Conservation (phyloP, 92 coral and sea anemone genomes). For the Muricea muricata region DNA sequence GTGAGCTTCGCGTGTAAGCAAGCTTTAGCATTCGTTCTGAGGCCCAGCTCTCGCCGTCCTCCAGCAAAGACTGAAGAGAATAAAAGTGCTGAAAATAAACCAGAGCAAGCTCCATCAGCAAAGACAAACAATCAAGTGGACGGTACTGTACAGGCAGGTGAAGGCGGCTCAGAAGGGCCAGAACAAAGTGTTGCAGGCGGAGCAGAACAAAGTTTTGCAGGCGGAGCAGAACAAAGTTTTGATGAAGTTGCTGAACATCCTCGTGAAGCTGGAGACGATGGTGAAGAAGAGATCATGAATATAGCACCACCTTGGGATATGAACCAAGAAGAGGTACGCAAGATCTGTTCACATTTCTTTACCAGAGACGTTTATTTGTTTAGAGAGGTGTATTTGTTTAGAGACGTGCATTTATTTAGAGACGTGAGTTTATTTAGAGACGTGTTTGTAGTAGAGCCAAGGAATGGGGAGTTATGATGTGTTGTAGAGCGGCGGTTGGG, state of each 20-base stretch:
- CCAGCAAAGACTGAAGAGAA: not conserved
- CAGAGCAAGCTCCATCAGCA: not conserved
- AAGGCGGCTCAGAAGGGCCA: not conserved
- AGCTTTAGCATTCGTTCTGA: constrained; percentile 81
- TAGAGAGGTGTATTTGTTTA: too few species aligned
- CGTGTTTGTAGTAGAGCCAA: too few species aligned
- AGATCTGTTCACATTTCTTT: constrained; percentile 40
- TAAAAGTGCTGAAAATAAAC: not conserved
- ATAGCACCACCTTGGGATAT: not conserved
- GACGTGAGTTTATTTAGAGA: too few species aligned
- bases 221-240: constrained; percentile 72
- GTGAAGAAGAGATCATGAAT: constrained; percentile 53
- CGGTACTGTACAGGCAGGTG: not conserved
- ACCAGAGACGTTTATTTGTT: too few species aligned
- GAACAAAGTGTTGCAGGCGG: constrained; percentile 70
- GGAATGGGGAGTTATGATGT: too few species aligned
- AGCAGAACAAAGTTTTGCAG: too few species aligned
- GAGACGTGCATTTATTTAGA: too few species aligned
- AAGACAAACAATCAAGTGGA: not conserved
- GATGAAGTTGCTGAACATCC: constrained; percentile 78
- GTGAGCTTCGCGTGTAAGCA: constrained; percentile 97
- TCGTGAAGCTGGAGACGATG: constrained; percentile 59
- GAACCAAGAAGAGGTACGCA: constrained; percentile 35
- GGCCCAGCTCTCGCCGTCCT: constrained; percentile 49
- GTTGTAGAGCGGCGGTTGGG: too few species aligned